Evolutionary conservation across 2,888 invertebrate species (phyloP), one percentile per base, ranked within the genome.

Genomic region (Fragum sueziense): DNA sequence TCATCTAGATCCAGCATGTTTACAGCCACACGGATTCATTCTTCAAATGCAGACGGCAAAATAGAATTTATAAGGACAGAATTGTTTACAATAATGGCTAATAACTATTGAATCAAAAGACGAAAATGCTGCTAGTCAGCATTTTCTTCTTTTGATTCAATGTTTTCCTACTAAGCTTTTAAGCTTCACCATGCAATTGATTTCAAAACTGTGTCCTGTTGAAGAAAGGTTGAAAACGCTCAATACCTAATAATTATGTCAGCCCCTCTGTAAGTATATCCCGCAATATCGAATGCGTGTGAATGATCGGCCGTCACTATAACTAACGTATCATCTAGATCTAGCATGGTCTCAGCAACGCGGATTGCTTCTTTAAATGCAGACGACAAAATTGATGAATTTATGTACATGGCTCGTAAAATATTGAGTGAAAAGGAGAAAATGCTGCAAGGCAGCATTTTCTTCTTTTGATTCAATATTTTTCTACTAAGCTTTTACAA

Each of bases 311-410:
- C 93, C 2, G 93, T 93, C 22, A 93, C 97, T 0, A 97, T 95
- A 34, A 97, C 95, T 2, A 97, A 93, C 0, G 97, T 97, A 29
- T 97, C 96, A 62, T 95, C 93, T 17, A 93, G 93, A 70, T 94
- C 93, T 0, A 95, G 20, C 82, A 96, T 88, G 17, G 94, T 91
- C 70, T 94, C 91, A 0, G 97, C 96, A 86, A 93, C 94, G 79
- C 94, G 90, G 17, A 96, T 94, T 0, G 97, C 96, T 86, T 95
- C 95, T 47, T 96, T 95, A 89, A 98, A 95, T 89, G 96, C 96
- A 79, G n/a, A n/a, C n/a, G n/a, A n/a, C n/a, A n/a, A n/a, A n/a
- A n/a, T n/a, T n/a, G n/a, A n/a, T n/a, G n/a, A n/a, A n/a, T n/a
- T n/a, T n/a, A n/a, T n/a, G n/a, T n/a, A n/a, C n/a, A n/a, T n/a